These are phyloP conservation scores for Caiman crocodilus DNA, from an alignment of 2,797 vertebrate genomes.

Conservation along the genomic window DNA sequence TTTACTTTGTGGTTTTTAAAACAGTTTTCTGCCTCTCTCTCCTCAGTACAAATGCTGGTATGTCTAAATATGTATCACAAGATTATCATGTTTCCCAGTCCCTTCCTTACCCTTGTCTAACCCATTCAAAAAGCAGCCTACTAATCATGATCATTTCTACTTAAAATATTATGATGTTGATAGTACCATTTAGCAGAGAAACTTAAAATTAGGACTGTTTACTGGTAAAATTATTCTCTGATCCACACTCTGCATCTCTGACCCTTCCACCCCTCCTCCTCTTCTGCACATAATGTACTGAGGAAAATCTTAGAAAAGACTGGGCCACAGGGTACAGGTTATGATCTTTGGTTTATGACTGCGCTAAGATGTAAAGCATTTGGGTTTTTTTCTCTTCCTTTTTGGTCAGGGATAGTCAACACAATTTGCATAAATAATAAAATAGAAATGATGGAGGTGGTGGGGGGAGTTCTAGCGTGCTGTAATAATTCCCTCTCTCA, in stretches of 20 bases:
- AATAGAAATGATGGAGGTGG: too few relatives aligned
- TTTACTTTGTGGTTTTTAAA: background rate
- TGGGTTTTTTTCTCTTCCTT: fast-evolving
- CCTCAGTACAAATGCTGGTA: fast-evolving
- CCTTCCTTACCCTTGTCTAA: background rate
- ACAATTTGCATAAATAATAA: background rate
- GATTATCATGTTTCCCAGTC: fast-evolving
- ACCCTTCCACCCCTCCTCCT: too few relatives aligned
- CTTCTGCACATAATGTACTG: fast-evolving
- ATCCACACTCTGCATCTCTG: fast-evolving
- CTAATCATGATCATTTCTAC: background rate
- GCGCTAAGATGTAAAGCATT: background rate
- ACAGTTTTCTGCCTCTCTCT: background rate
- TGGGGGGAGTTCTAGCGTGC: too few relatives aligned
- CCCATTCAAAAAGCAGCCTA: background rate
- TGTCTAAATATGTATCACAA: background rate
- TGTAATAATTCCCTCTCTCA: too few relatives aligned
- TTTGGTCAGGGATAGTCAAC: background rate
- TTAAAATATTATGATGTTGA: background rate
- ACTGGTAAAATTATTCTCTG: fast-evolving
- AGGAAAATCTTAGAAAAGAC: background rate
- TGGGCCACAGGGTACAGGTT: background rate
- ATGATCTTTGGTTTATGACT: too few relatives aligned
- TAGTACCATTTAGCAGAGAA: background rate
- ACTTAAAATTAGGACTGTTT: background rate